Percentiles rank a stretch among this genome's conserved stretches.
phyloP scores from a whole-genome alignment of 1,140 invertebrate genomes.

The Drosophila rufa region DNA sequence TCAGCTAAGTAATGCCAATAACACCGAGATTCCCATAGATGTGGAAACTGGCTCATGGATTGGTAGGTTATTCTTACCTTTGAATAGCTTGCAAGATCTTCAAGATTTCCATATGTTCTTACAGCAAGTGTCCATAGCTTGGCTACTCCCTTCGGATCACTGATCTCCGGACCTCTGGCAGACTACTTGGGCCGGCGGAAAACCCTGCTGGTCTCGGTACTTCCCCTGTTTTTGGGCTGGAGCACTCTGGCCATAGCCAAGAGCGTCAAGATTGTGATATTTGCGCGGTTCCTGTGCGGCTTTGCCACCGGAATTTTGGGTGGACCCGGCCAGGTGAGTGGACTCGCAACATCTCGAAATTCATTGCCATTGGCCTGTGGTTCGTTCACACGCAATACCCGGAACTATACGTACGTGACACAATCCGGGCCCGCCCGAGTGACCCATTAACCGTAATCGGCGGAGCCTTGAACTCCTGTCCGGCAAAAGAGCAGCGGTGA shows the following conservation, averaged over 20 bases:
- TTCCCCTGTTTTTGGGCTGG: slow-evolving; percentile 89
- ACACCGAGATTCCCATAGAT: slow-evolving; percentile 85
- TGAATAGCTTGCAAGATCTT: background rate
- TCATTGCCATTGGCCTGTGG: slow-evolving; percentile 25
- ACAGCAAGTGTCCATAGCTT: slow-evolving; percentile 89
- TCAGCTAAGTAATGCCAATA: slow-evolving; percentile 87
- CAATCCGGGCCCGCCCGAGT: slow-evolving; percentile 35
- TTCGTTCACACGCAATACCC: slow-evolving; percentile 40
- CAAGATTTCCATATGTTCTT: background rate
- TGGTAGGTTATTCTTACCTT: slow-evolving; percentile 82
- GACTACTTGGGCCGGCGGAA: slow-evolving; percentile 88
- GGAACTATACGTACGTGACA: slow-evolving; percentile 24
- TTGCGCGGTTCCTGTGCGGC: slow-evolving; percentile 89
- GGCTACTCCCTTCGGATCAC: slow-evolving; percentile 88
- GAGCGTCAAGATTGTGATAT: slow-evolving; percentile 87
- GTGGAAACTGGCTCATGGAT: slow-evolving; percentile 89
- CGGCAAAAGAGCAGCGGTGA: slow-evolving; percentile 21
- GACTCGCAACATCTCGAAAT: background rate
- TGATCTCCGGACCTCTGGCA: slow-evolving; percentile 88
- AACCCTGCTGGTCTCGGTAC: slow-evolving; percentile 87
- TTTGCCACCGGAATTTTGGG: slow-evolving; percentile 89
- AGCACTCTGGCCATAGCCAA: slow-evolving; percentile 87
- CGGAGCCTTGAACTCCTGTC: slow-evolving; percentile 36
- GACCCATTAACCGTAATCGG: slow-evolving; percentile 71
- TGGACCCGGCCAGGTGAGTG: slow-evolving; percentile 88